phyloP scores from a whole-genome alignment of 92 coral and sea anemone genomes.

The Isaurus tuberculatus region DNA sequence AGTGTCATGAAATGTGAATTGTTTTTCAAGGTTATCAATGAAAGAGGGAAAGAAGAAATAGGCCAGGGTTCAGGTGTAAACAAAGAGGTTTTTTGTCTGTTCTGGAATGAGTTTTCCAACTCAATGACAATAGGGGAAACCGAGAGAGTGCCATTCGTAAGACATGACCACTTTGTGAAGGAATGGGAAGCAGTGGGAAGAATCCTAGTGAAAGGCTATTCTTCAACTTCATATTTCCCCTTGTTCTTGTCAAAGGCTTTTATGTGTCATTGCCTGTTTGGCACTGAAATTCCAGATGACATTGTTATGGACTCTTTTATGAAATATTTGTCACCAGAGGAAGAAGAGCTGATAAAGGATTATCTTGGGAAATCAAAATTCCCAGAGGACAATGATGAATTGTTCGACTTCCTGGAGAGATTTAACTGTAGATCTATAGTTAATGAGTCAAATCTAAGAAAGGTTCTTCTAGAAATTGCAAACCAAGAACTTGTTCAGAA shows the following conservation, averaged over 20 bases:
- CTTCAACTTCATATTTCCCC: slow-evolving; percentile 61
- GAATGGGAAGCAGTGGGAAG: slow-evolving; percentile 76
- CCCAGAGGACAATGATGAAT: slow-evolving; percentile 67
- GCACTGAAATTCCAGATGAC: slow-evolving; percentile 16
- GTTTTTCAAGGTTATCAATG: slow-evolving; percentile 39
- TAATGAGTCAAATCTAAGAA: slow-evolving; percentile 56
- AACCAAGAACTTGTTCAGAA: slow-evolving; percentile 56
- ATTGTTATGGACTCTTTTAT: slow-evolving; percentile 36
- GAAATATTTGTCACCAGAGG: slow-evolving; percentile 61
- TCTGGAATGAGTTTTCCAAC: slow-evolving; percentile 50
- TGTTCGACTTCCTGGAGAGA: slow-evolving; percentile 67
- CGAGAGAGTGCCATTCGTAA: slow-evolving; percentile 48
- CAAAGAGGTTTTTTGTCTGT: slow-evolving; percentile 53
- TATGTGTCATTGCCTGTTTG: slow-evolving; percentile 44
- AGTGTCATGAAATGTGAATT: slow-evolving; percentile 28
- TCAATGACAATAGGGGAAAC: slow-evolving; percentile 55
- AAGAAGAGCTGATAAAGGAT: slow-evolving; percentile 60
- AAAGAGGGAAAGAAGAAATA: slow-evolving; percentile 46
- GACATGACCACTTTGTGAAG: slow-evolving; percentile 54
- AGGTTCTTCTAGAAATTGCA: slow-evolving; percentile 47
- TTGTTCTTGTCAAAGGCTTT: slow-evolving; percentile 69
- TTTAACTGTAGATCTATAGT: slow-evolving; percentile 71
- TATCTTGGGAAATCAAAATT: slow-evolving; percentile 34
- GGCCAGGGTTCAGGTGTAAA: slow-evolving; percentile 43
- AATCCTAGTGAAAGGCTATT: slow-evolving; percentile 65